phyloP scores from a whole-genome alignment of 1,140 invertebrate species.

The Drosophila sucinea region DNA sequence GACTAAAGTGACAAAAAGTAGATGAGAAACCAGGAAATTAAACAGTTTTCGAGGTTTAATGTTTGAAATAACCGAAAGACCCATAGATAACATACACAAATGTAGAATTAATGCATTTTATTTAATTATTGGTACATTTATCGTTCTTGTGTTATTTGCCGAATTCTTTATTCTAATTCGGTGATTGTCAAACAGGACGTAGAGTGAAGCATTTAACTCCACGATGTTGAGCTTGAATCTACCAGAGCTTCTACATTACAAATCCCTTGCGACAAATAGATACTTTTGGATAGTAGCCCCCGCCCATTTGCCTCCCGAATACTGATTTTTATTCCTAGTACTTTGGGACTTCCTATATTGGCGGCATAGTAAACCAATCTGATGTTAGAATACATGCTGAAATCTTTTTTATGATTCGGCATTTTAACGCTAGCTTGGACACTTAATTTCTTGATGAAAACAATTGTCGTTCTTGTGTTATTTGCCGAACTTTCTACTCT shows the following conservation, averaged over 20 bases:
- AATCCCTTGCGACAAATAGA: constrained; percentile 25
- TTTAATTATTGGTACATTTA: too few relatives aligned
- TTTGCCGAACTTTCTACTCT: constrained; percentile 46
- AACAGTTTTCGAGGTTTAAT: too few relatives aligned
- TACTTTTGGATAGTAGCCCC: background rate
- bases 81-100: too few relatives aligned
- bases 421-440: background rate
- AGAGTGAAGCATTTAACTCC: constrained; percentile 44
- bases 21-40: too few relatives aligned
- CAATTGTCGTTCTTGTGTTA: constrained; percentile 67
- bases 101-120: too few relatives aligned
- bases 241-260: constrained; percentile 39
- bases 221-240: constrained; percentile 40
- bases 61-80: too few relatives aligned
- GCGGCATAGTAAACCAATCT: constrained; percentile 66
- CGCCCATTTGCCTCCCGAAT: constrained; percentile 79
- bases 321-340: constrained; percentile 43
- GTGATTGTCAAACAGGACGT: constrained; percentile 73
- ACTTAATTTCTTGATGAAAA: background rate
- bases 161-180: constrained; percentile 38
- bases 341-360: constrained; percentile 76
- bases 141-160: constrained; percentile 63
- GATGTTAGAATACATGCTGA: background rate
- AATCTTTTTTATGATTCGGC: background rate
- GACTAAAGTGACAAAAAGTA: too few relatives aligned